Percentiles rank a stretch among this genome's conserved stretches.
These are phyloP conservation scores for Spicauda simplicius DNA, from an alignment of 2,888 invertebrate species.

Conservation along the genomic window DNA sequence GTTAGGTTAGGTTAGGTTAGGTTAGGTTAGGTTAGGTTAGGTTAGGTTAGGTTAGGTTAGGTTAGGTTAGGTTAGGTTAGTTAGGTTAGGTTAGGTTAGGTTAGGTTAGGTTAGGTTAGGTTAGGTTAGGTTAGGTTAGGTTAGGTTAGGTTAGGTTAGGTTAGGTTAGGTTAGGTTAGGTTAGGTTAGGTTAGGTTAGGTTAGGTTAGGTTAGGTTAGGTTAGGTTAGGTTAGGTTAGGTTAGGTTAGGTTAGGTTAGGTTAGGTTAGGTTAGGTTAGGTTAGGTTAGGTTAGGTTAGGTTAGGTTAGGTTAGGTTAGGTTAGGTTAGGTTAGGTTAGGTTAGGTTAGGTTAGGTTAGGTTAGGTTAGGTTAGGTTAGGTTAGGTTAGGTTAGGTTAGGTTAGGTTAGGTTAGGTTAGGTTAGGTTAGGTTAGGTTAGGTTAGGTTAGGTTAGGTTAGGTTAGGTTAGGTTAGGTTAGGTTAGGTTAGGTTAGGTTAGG, in stretches of 20 bases:
- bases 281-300: slow-evolving; percentile 27
- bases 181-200: slow-evolving; percentile 37
- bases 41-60: slow-evolving; percentile 38
- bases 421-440: slow-evolving; percentile 40
- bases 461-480: slow-evolving; percentile 41
- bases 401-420: slow-evolving; percentile 41
- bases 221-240: slow-evolving; percentile 36
- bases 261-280: slow-evolving; percentile 36
- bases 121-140: slow-evolving; percentile 37
- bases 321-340: slow-evolving; percentile 38
- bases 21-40: slow-evolving; percentile 41
- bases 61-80: slow-evolving; percentile 34
- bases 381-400: slow-evolving; percentile 42
- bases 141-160: slow-evolving; percentile 38
- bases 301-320: slow-evolving; percentile 35
- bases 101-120: slow-evolving; percentile 37
- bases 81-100: slow-evolving; percentile 34
- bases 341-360: slow-evolving; percentile 40
- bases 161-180: slow-evolving; percentile 38
- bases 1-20: slow-evolving; percentile 39
- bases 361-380: slow-evolving; percentile 41
- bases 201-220: slow-evolving; percentile 33
- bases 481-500: slow-evolving; percentile 39
- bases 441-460: slow-evolving; percentile 39
- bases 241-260: slow-evolving; percentile 37